phyloP scores from a whole-genome alignment of 1,140 invertebrate genomes.

The Bombus affinis region DNA sequence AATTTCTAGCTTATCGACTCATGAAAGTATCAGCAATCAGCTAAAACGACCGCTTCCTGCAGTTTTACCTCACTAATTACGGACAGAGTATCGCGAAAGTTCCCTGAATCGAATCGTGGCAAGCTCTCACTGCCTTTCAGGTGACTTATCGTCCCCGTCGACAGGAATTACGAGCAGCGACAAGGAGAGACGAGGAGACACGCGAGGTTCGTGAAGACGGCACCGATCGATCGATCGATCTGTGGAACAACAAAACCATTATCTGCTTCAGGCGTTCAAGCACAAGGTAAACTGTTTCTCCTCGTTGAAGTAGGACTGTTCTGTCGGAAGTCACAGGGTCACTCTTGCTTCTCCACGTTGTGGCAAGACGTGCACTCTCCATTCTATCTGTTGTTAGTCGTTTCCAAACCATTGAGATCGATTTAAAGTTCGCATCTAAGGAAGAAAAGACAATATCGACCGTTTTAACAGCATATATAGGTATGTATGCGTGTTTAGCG shows the following conservation, averaged over 20 bases:
- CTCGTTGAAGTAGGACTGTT: slow-evolving; percentile 59
- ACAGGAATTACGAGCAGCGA: slow-evolving; percentile 45
- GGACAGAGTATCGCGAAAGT: background rate
- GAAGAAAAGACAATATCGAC: slow-evolving; percentile 12
- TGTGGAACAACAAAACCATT: slow-evolving; percentile 70
- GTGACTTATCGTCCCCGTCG: slow-evolving; percentile 45
- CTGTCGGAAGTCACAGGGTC: slow-evolving; percentile 62
- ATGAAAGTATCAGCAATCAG: background rate
- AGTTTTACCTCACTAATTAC: slow-evolving; percentile 25
- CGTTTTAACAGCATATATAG: background rate
- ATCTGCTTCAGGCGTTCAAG: slow-evolving; percentile 68
- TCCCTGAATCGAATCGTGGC: slow-evolving; percentile 15
- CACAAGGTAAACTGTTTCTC: slow-evolving; percentile 69
- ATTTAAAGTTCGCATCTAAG: slow-evolving; percentile 52
- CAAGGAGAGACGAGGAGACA: slow-evolving; percentile 50
- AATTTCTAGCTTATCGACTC: background rate
- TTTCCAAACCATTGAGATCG: slow-evolving; percentile 62
- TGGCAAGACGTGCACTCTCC: slow-evolving; percentile 48
- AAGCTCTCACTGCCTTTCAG: slow-evolving; percentile 21
- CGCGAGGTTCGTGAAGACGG: slow-evolving; percentile 49
- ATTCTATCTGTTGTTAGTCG: slow-evolving; percentile 60
- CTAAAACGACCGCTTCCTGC: slow-evolving; percentile 10
- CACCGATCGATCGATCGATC: slow-evolving; percentile 57
- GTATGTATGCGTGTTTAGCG: too few relatives aligned
- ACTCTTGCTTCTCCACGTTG: slow-evolving; percentile 36